phyloP scores from a whole-genome alignment of 1,140 invertebrate species.

The Heliconius melpomene region DNA sequence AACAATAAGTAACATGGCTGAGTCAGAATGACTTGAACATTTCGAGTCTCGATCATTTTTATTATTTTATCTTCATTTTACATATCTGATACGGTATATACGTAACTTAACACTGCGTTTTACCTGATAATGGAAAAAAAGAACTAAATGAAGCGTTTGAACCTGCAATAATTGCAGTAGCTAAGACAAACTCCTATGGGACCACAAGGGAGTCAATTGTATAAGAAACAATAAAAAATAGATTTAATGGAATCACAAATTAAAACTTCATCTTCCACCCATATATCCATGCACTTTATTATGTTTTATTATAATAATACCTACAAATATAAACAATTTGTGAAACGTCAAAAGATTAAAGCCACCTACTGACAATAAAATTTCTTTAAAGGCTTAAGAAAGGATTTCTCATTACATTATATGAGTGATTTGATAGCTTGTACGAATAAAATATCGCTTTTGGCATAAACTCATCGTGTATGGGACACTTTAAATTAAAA shows the following conservation, averaged over 20 bases:
- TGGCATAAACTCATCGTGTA: conserved; percentile 53
- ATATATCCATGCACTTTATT: conserved; percentile 36
- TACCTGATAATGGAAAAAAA: no score
- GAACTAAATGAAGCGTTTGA: no score
- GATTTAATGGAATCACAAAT: neutral
- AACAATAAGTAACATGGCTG: no score
- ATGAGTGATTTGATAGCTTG: conserved; percentile 52
- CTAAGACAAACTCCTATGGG: neutral
- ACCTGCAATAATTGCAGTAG: no score
- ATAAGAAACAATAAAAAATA: neutral
- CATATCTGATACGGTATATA: no score
- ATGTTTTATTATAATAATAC: conserved; percentile 20
- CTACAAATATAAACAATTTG: conserved; percentile 30
- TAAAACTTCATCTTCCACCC: conserved; percentile 21
- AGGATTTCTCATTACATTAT: conserved; percentile 38
- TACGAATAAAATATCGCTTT: conserved; percentile 55
- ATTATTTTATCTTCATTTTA: no score
- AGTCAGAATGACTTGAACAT: no score
- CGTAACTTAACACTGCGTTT: no score
- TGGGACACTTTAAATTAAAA: conserved; percentile 60
- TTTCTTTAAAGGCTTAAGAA: conserved; percentile 36
- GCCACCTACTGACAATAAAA: conserved; percentile 33
- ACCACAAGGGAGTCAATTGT: neutral
- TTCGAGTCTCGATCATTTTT: no score
- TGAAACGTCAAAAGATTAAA: conserved; percentile 39